phyloP scores from a whole-genome alignment of 1,140 invertebrate genomes.

The Hermatobates lingyangjiaoensis region DNA sequence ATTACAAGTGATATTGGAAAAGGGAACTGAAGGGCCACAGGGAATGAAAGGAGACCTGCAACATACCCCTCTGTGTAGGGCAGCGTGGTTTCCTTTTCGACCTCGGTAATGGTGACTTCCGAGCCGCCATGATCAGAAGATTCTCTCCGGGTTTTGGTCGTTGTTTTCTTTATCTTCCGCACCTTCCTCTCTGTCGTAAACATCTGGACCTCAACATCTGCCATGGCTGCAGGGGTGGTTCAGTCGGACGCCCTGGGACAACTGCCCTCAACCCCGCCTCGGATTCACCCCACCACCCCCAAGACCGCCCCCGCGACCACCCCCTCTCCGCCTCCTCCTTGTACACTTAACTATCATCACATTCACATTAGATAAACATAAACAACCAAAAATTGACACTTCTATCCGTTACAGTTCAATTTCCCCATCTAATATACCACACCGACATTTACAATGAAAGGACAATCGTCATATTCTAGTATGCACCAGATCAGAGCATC shows the following conservation, averaged over 20 bases:
- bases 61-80: conserved; percentile 53
- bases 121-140: conserved; percentile 46
- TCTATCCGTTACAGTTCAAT: too few species aligned
- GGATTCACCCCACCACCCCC: conserved; percentile 12
- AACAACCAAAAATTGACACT: too few species aligned
- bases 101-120: conserved; percentile 46
- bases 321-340: not conserved
- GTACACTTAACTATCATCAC: not conserved
- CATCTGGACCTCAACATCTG: conserved; percentile 68
- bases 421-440: too few species aligned
- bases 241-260: conserved; percentile 8
- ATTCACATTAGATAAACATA: too few species aligned
- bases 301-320: conserved; percentile 14
- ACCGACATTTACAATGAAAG: too few species aligned
- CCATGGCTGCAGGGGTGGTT: conserved; percentile 32
- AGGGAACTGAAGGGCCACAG: too few species aligned
- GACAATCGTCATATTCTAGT: too few species aligned
- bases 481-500: too few species aligned
- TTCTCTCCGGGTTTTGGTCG: conserved; percentile 55
- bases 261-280: conserved; percentile 5
- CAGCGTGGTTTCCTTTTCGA: conserved; percentile 42
- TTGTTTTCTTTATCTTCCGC: conserved; percentile 73
- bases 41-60: conserved; percentile 16
- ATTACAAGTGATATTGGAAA: not conserved
- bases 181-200: conserved; percentile 68